Conservation (phyloP, 2,888 invertebrate genomes). For the Stenolophus ochropezus region DNA sequence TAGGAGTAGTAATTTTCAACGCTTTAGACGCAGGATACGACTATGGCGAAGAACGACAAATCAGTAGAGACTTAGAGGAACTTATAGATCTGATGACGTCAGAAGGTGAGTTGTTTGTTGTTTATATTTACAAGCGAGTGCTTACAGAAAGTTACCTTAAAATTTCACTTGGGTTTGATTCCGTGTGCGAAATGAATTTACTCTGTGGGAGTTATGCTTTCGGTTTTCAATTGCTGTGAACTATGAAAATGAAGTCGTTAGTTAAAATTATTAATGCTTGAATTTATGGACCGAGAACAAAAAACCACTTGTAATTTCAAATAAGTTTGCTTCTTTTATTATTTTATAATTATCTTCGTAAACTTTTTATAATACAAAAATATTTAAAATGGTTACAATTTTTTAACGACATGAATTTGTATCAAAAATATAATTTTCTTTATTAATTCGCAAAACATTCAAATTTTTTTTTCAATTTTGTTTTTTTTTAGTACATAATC, state of each 20-base stretch:
- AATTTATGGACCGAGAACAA: neutral
- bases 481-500: too few relatives aligned
- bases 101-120: slow-evolving; percentile 73
- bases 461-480: too few relatives aligned
- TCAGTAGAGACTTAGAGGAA: slow-evolving; percentile 89
- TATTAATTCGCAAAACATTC: too few relatives aligned
- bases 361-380: too few relatives aligned
- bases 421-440: too few relatives aligned
- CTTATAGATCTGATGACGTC: slow-evolving; percentile 91
- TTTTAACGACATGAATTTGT: too few relatives aligned
- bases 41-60: slow-evolving; percentile 89
- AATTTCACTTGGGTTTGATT: slow-evolving; percentile 23
- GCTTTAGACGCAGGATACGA: slow-evolving; percentile 92
- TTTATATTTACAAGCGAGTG: neutral
- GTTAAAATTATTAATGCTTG: neutral
- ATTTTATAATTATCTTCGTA: too few relatives aligned
- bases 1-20: slow-evolving; percentile 90
- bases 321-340: neutral
- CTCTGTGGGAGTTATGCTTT: slow-evolving; percentile 12
- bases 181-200: slow-evolving; percentile 12
- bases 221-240: slow-evolving; percentile 7
- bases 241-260: neutral
- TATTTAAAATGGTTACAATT: too few relatives aligned
- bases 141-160: slow-evolving; percentile 14
- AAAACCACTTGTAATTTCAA: neutral